Conservation (phyloP, 2,113 vertebrate species). For the Microtus ochrogaster region DNA sequence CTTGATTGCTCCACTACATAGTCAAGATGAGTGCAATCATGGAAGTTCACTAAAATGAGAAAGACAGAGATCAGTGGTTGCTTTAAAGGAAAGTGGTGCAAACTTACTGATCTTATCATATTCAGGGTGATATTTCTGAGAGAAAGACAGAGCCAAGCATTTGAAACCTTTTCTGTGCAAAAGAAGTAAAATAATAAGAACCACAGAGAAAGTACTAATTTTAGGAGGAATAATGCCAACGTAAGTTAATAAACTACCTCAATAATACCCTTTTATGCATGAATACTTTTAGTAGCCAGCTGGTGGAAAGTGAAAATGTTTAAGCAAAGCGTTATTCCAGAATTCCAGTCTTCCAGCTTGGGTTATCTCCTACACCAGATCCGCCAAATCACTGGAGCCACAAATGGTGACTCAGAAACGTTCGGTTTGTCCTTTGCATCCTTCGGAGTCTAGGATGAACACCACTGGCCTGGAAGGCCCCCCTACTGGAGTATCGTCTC, state of each 20-base stretch:
- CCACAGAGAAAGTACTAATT: background rate
- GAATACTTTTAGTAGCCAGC: background rate
- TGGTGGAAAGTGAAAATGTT: background rate
- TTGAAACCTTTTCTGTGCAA: background rate
- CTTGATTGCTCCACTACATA: background rate
- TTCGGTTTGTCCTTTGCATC: slow-evolving; percentile 67
- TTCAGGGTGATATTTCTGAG: background rate
- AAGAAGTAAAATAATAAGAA: background rate
- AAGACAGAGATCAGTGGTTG: background rate
- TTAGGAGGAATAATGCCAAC: background rate
- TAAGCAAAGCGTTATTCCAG: background rate
- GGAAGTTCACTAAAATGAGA: background rate
- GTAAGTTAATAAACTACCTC: background rate
- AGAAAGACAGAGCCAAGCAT: background rate
- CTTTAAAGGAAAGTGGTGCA: slow-evolving; percentile 15
- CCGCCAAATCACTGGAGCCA: background rate
- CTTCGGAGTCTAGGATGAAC: slow-evolving; percentile 17
- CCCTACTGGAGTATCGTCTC: slow-evolving; percentile 87
- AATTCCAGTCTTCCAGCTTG: background rate
- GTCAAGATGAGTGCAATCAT: background rate
- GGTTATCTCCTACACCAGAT: background rate
- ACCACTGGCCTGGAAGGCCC: slow-evolving; percentile 78
- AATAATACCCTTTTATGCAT: background rate
- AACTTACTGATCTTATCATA: background rate
- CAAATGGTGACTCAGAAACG: slow-evolving; percentile 65